Evolutionary conservation across 2,113 vertebrate genomes (phyloP), one percentile per base, ranked within the genome.

Genomic region (Panthera uncia): DNA sequence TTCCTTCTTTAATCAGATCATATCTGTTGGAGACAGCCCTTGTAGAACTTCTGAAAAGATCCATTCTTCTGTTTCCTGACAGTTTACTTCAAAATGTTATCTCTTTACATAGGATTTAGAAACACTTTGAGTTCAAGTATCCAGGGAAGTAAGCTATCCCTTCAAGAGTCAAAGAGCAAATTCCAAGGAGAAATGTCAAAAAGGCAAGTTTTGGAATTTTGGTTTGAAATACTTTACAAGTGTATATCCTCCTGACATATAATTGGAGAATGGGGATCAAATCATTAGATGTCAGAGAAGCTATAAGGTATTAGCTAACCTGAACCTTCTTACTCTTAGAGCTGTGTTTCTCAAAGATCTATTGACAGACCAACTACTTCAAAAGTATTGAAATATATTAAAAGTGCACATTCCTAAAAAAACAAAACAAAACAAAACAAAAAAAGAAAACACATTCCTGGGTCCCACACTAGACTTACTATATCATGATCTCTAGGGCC

Each of bases 181-280:
- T 76, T 96, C 80, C 96, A 95, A 97, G 90, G 88, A 93, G 92
- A 97, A 80, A 83, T 85, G 48, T 98, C 97, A 55, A 97, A 98
- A 96, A 97, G 95, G 99, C 98, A 98, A 98, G 98, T 96, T 97
- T 98, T 89, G 90, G 71, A 93, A 97, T 57, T 86, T 94, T 66
- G 33, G 4, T 89, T 96, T 94, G 19, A 94, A 65, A 79, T 83
- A 89, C 52, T 83, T 31, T 97, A 63, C 1, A 84, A 89, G 41
- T 93, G 80, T 93, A 18, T 97, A 63, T 82, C 71, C 13, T 89
- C 45, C 80, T 97, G 78, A 97, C 45, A 84, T n/a, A 57, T 86
- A 97, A 82, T 63, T 94, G n/a, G 50, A 96, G 27, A 90, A 90
- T 83, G 33, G 33, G 2, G 12, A 50, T 90, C 11, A 82, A 92